Evolutionary conservation across 1,140 invertebrate genomes (phyloP).

Genomic region (Dinoponera quadriceps): DNA sequence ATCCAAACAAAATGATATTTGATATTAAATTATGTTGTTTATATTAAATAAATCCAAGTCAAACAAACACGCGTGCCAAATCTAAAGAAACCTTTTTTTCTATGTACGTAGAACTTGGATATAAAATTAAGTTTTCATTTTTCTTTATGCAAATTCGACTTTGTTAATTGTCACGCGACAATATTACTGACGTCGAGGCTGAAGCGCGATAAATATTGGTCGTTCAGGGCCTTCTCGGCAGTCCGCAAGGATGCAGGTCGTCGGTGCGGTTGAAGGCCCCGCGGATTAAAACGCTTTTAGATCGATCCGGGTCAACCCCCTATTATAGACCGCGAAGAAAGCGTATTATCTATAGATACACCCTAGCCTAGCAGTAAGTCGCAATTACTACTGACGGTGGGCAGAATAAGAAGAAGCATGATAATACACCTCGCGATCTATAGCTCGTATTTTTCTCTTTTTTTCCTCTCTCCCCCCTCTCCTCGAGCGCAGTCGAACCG

Average conservation of each 20-base stretch:
- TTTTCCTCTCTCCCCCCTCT: no score
- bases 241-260: constrained; percentile 47
- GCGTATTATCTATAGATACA: constrained; percentile 49
- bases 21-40: no score
- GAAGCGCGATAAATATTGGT: constrained; percentile 4
- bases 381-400: constrained; percentile 51
- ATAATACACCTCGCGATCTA: constrained; percentile 54
- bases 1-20: no score
- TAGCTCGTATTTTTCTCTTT: constrained; percentile 13
- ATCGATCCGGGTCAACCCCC: constrained; percentile 72
- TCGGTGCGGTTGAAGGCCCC: constrained; percentile 34
- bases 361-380: constrained; percentile 40
- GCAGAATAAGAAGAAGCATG: constrained; percentile 52
- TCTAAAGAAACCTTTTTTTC: no score
- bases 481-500: background rate
- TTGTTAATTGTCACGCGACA: background rate
- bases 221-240: background rate
- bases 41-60: no score
- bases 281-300: constrained; percentile 54
- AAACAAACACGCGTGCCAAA: no score
- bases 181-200: background rate
- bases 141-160: background rate
- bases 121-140: background rate
- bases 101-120: no score
- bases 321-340: constrained; percentile 57